These are phyloP conservation scores for Campoplex capitator DNA, from an alignment of 2,888 invertebrate species.

Conservation along the genomic window DNA sequence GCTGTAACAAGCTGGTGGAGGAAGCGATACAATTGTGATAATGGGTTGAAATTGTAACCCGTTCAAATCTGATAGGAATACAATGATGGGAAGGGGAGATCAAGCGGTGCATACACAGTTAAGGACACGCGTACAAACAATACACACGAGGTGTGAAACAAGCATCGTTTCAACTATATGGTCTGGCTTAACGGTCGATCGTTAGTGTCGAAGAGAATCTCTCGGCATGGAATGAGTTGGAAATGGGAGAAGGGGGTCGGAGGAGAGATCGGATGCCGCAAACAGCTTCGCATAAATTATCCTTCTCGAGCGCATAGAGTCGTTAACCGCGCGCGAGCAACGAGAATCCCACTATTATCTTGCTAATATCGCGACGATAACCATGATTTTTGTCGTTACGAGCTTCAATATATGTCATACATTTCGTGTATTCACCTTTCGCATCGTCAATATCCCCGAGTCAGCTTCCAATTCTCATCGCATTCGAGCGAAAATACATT, in stretches of 20 bases:
- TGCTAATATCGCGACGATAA: conserved; percentile 71
- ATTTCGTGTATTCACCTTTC: not conserved
- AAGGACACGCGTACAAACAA: conserved; percentile 55
- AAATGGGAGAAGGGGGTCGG: conserved; percentile 10
- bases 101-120: conserved; percentile 18
- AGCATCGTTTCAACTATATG: conserved; percentile 14
- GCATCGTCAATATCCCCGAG: conserved; percentile 6
- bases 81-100: conserved; percentile 58
- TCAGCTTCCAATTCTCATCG: not conserved
- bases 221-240: conserved; percentile 44
- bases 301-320: conserved; percentile 47
- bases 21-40: conserved; percentile 60
- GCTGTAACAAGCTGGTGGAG: conserved; percentile 33
- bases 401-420: conserved; percentile 30
- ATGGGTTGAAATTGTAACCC: conserved; percentile 67
- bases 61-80: conserved; percentile 64
- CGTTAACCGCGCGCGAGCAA: conserved; percentile 61
- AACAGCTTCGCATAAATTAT: conserved; percentile 69
- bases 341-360: conserved; percentile 67
- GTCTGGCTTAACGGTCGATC: conserved; percentile 63
- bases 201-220: conserved; percentile 68
- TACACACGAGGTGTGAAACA: conserved; percentile 40
- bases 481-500: not conserved
- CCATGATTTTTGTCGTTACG: conserved; percentile 73
- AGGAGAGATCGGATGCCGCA: conserved; percentile 60